Base-by-base conservation (phyloP, 1,140 invertebrate genomes). In the Hyposmocoma kahamanoa region DNA sequence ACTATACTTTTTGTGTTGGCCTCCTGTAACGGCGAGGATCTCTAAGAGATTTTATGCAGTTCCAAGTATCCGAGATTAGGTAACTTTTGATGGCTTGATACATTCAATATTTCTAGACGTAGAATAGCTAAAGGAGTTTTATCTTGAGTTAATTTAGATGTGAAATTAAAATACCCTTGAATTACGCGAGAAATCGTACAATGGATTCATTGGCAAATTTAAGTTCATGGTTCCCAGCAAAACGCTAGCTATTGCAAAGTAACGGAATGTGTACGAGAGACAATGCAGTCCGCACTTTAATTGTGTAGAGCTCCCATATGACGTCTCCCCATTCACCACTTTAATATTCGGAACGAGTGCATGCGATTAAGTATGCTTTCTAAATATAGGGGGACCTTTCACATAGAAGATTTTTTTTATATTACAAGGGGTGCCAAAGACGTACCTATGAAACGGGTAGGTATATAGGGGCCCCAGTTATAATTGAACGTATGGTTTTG, bases 301-400 rank as follows among this genome's bases (percentile, higher is more conserved):
- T 78, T 76, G 71, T 63, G 67, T 55, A 66, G 63, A 65, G 64
- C 50, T 72, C 75, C 67, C 72, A 73, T 73, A 72, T 79, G 79
- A 84, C 72, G 74, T 67, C 64, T 67, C 69, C 68, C 80, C 73
- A 76, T 77, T 74, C 76, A 78, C 61, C 50, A 66, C 50, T 74
- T 80, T 75, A 81, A 81, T 80, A 84, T 81, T 82, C 74, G 49
- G 53, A 66, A 65, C 73, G 75, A 22, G 58, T 62, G 71, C 67
- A 73, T 60, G 59, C 70, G 74, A 81, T 80, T 78, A 82, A 81
- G 72, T 73, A 72, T 71, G 72, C 78, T 74, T 71, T 76, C 72
- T 71, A 80, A 80, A 82, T 72, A 75, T 75, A 74, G 69, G 74
- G 67, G 69, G 59, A 55, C 63, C 59, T 48, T 73, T 64, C 73